Evolutionary conservation across 2,888 invertebrate species (phyloP), one percentile per base, ranked within the genome.

Genomic region (Agonopterix alstromeriana): DNA sequence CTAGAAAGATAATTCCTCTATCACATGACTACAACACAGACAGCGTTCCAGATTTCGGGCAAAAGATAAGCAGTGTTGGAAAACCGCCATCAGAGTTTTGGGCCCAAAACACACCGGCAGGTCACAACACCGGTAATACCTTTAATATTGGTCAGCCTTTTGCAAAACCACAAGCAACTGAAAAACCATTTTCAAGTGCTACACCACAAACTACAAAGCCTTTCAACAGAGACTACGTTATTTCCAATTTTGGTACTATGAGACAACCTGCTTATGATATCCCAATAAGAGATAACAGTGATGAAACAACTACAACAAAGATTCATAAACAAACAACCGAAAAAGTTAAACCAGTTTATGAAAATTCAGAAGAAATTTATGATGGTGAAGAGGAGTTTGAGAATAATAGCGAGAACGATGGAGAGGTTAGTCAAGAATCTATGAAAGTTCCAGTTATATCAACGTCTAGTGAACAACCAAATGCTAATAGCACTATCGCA

Each of bases 221-320:
- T n/a, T 71, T 67, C 48, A 66, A 49, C 45, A 66, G 72, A 43
- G 80, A 79, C 55, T 85, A 82, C 49, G 76, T 86, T 51, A 79
- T 78, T 35, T 73, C 84, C 10, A 80, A 80, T 52, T 73, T 76
- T 43, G 77, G 72, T 50, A 58, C 55, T 10, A 61, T 75, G 46
- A 68, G 73, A 52, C 89, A 88, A 61, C 83, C 82, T 10, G 82
- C 76, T 7, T 89, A 89, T 58, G 80, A 89, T 56, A 89, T 89
- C 59, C 86, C 88, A n/a, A 70, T 83, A 11, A 75, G 78, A 65
- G 85, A 89, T 52, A 79, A 83, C 49, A 79, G 79, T 49, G 73
- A 82, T 47, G 83, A 85, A 70, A 79, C 74, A 42, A 78, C 77
- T 40, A 82, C 79, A 40, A 35, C 12, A 2, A 43, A 38, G 50